Base-by-base conservation (phyloP, 2,113 vertebrate genomes). In the Oreochromis tanganicae region DNA sequence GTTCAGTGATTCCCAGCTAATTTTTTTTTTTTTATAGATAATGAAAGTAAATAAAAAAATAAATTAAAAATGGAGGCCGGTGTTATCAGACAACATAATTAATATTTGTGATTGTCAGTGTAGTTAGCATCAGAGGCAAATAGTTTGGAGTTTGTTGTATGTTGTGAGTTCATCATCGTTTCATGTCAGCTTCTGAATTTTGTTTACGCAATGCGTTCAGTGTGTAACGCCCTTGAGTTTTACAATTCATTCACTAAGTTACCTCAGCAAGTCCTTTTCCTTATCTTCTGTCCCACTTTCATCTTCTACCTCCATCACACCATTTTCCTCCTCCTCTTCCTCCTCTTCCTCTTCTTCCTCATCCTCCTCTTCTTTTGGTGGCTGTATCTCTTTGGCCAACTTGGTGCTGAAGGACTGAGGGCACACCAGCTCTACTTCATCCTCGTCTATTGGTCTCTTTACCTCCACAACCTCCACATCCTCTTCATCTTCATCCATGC, bases 251-350 rank as follows among this genome's bases (percentile, higher is more conserved):
- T 66, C 11, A 66, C 34, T 68, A 68, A 73, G 11, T 88, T 93
- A 97, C 96, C 96, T 96, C 24, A 95, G 88, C 32, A 96, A 71
- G 66, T 95, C 96, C 13, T 93, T 96, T 10, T 95, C 95, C 66
- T 97, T 97, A 29, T 96, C 96, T 61, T 97, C 97, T 2, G 93
- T 83, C 73, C 95, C 96, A 78, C 96, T 97, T 57, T 96, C 96
- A 73, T 95, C 94, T 4, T 96, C 95, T 24, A 92, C 85, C 54
- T 95, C 95, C 92, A 93, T 91, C 48, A 87, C 89, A 56, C 91
- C 93, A 36, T 94, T 91, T 12, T 95, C 94, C 16, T 94, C 89
- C 7, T 90, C 90, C 9, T 91, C 89, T 7, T 94, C 92, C 1
- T 93, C 90, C 7, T 91, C 84, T 1, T 93, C 94, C 2, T 94